These are phyloP conservation scores for Vombatus ursinus DNA, from an alignment of 2,113 vertebrate species.

Conservation along the genomic window DNA sequence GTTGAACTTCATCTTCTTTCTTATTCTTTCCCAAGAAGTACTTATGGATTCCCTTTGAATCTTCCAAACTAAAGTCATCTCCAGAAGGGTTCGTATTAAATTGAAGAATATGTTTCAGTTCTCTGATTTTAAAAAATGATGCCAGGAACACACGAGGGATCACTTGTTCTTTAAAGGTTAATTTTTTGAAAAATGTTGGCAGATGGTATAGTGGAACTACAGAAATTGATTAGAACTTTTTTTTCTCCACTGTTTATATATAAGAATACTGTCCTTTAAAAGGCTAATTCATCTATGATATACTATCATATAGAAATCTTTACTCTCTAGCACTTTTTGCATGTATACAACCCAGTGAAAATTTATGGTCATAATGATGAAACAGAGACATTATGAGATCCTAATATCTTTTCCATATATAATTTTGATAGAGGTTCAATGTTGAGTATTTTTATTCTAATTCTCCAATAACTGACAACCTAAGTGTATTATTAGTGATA, in stretches of 20 bases:
- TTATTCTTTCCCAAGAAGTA: neutral
- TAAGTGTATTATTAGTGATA: neutral
- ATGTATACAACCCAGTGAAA: neutral
- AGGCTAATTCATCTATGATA: neutral
- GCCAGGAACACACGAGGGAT: neutral
- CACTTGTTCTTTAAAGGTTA: neutral
- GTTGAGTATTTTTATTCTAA: neutral
- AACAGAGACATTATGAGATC: neutral
- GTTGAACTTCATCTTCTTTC: no score
- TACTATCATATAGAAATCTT: neutral
- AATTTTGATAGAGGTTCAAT: neutral
- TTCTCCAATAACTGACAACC: neutral
- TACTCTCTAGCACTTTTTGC: neutral
- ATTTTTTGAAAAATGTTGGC: neutral
- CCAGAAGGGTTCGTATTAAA: fast-evolving
- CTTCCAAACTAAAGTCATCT: neutral
- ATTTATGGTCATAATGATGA: neutral
- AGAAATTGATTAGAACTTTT: neutral
- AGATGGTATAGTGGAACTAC: neutral
- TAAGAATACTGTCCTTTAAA: neutral
- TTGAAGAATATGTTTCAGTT: neutral
- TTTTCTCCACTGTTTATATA: neutral
- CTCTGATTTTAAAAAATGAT: neutral
- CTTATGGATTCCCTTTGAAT: neutral
- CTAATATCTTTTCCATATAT: neutral